These are phyloP conservation scores for Schrankia costaestrigalis DNA, from an alignment of 2,888 invertebrate genomes.

Conservation along the genomic window DNA sequence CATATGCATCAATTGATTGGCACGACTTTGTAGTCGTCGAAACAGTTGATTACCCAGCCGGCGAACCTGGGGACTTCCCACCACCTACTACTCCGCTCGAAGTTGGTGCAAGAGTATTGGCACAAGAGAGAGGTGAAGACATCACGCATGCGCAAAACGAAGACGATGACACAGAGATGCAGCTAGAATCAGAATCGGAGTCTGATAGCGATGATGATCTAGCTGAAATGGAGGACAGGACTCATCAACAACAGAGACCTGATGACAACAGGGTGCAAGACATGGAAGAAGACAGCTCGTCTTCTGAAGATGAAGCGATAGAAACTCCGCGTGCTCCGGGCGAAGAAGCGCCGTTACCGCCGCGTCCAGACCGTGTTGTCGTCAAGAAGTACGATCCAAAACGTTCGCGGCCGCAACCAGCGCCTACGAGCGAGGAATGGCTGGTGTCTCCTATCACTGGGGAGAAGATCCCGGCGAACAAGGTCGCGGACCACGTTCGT, in stretches of 20 bases:
- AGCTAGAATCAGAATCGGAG: constrained; percentile 92
- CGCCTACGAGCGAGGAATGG: constrained; percentile 88
- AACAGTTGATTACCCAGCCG: constrained; percentile 98
- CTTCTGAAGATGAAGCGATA: constrained; percentile 70
- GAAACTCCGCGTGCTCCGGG: constrained; percentile 44
- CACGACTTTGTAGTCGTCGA: constrained; percentile 99
- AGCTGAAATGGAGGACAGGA: constrained; percentile 84
- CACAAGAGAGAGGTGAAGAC: constrained; percentile 88
- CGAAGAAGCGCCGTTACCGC: constrained; percentile 87
- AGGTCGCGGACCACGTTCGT: constrained; percentile 98
- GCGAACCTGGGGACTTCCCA: constrained; percentile 97
- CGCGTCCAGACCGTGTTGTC: constrained; percentile 94
- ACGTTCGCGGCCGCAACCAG: constrained; percentile 78
- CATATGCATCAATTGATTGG: constrained; percentile 99
- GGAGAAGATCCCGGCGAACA: constrained; percentile 97
- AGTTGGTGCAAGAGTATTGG: constrained; percentile 96
- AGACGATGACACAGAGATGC: constrained; percentile 93
- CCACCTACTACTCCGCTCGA: constrained; percentile 98
- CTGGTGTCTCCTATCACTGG: constrained; percentile 99
- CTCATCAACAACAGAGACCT: constrained; percentile 63
- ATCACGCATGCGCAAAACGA: constrained; percentile 64
- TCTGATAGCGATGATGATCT: constrained; percentile 70
- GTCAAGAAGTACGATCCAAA: constrained; percentile 99
- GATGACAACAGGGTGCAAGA: constrained; percentile 86
- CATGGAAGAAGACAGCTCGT: constrained; percentile 93